These are phyloP conservation scores for Hylia prasina DNA, from an alignment of 2,113 vertebrate genomes.

Conservation along the genomic window DNA sequence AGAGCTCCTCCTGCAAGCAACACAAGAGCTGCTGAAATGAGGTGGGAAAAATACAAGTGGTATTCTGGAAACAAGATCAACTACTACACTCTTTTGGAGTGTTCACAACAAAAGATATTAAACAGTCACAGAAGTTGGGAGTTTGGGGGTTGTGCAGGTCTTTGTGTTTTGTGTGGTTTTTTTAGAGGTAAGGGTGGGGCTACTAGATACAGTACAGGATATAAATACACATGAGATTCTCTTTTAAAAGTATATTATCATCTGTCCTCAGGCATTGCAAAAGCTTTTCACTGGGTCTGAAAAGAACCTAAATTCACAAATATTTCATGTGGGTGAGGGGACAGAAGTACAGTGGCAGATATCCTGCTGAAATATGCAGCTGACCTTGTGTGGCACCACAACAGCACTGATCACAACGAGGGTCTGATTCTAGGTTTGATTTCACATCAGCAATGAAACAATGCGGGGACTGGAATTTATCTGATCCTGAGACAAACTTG, in stretches of 20 bases:
- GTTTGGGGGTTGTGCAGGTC: rapidly evolving
- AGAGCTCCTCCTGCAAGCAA: not conserved
- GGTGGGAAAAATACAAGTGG: not conserved
- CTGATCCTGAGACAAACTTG: not conserved
- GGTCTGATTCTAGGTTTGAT: not conserved
- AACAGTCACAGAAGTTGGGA: not conserved
- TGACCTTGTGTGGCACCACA: not conserved
- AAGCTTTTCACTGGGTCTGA: not conserved
- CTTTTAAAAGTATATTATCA: not conserved
- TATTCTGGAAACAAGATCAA: not conserved
- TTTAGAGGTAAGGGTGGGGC: not conserved
- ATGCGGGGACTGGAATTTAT: not conserved
- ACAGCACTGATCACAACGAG: not conserved
- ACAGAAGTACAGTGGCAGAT: not conserved
- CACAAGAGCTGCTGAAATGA: not conserved
- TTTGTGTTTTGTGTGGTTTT: not conserved
- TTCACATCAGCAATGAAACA: not conserved
- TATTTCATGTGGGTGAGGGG: not conserved
- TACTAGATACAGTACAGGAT: not conserved
- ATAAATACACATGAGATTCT: not conserved
- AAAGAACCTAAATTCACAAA: not conserved
- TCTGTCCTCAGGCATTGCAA: not conserved
- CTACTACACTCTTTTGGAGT: rapidly evolving
- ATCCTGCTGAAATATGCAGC: not conserved
- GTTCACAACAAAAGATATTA: not conserved